Conservation (phyloP, 2,113 vertebrate species). For the Muntiacus muntjak region DNA sequence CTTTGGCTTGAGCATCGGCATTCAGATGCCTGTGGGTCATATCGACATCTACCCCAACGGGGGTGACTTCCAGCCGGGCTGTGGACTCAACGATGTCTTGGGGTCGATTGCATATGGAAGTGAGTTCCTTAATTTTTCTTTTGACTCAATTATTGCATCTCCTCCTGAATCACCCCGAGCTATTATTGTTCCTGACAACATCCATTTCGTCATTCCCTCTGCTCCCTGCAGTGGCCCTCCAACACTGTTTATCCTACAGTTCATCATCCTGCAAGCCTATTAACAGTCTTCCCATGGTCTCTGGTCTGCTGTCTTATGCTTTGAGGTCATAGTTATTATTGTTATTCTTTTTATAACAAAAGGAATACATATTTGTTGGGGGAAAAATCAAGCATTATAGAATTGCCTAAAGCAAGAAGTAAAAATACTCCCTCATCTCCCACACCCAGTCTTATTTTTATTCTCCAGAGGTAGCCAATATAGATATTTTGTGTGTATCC, state of each 20-base stretch:
- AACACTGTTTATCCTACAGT: background rate
- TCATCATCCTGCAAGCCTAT: background rate
- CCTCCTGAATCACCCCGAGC: background rate
- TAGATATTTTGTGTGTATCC: background rate
- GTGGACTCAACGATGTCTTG: slow-evolving; percentile 86
- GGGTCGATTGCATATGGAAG: slow-evolving; percentile 87
- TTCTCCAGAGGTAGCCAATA: background rate
- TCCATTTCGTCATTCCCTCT: background rate
- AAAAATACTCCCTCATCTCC: background rate
- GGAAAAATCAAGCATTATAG: background rate
- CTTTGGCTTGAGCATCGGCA: slow-evolving; percentile 95
- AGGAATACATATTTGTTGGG: background rate
- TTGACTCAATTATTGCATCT: background rate
- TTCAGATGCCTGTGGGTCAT: slow-evolving; percentile 94
- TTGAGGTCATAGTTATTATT: background rate
- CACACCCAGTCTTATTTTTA: background rate
- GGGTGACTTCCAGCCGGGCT: slow-evolving; percentile 95
- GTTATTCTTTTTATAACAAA: background rate
- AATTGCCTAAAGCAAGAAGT: background rate
- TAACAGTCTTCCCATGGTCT: background rate
- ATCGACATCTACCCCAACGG: slow-evolving; percentile 97
- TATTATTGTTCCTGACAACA: too few relatives aligned
- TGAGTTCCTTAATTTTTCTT: slow-evolving; percentile 79
- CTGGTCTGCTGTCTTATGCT: background rate
- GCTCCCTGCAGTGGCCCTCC: background rate